Evolutionary conservation across 2,113 vertebrate genomes (phyloP).

Genomic region (Daboia siamensis): DNA sequence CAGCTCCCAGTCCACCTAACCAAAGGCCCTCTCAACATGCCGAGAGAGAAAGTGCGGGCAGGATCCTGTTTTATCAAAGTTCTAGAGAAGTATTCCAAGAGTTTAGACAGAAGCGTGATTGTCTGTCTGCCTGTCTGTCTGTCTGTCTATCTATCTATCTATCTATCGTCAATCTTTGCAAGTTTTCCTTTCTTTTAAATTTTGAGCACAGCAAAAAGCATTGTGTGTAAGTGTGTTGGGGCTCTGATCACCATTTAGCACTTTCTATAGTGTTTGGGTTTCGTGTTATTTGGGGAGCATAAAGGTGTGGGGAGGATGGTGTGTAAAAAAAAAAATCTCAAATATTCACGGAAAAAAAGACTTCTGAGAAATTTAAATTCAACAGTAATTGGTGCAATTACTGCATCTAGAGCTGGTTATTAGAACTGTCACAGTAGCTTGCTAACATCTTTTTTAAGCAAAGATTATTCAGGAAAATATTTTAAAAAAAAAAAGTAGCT

Average conservation of each 20-base stretch:
- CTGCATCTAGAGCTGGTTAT: not conserved
- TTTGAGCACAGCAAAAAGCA: not conserved
- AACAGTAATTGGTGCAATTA: not conserved
- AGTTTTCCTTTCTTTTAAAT: not conserved
- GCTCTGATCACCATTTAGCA: not conserved
- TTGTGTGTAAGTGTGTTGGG: not conserved
- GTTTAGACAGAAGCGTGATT: not conserved
- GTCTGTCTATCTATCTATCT: not conserved
- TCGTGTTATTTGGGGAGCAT: not conserved
- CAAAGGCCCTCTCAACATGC: not conserved
- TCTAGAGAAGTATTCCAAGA: not conserved
- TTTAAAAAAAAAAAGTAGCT: not conserved
- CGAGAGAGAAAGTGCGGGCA: not conserved
- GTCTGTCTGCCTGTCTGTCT: not conserved
- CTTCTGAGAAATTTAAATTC: not conserved
- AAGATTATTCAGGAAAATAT: not conserved
- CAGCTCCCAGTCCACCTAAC: not conserved
- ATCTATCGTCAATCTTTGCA: not conserved
- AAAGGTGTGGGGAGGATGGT: not conserved
- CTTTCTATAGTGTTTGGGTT: not conserved
- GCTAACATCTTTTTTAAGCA: not conserved
- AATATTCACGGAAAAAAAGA: not conserved
- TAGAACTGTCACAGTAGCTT: not conserved
- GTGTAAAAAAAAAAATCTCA: not conserved
- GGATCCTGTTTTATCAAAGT: not conserved